phyloP scores from a whole-genome alignment of 2,113 vertebrate genomes.

The Mormyrus iriodes region DNA sequence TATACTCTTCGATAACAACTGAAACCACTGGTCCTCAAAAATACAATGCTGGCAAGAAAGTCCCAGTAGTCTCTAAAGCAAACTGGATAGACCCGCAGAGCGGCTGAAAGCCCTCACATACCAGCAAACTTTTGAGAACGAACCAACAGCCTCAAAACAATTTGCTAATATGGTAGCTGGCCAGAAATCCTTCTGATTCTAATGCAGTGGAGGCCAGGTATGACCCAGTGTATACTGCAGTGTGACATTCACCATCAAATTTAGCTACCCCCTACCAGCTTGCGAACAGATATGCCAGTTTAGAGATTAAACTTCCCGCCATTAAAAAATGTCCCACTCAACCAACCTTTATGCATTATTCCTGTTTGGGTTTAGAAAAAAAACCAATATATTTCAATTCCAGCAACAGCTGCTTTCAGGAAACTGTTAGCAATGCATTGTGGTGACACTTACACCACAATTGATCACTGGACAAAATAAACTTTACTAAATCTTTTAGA shows the following conservation, averaged over 20 bases:
- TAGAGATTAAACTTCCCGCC: background rate
- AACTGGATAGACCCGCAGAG: background rate
- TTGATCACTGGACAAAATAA: background rate
- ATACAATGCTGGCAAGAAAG: background rate
- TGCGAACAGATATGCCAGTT: background rate
- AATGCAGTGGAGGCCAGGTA: background rate
- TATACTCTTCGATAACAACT: background rate
- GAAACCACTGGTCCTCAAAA: background rate
- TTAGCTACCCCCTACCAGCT: background rate
- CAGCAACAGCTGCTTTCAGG: background rate
- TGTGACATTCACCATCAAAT: background rate
- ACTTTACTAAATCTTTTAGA: background rate
- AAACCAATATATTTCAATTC: background rate
- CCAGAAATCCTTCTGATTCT: background rate
- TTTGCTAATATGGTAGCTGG: background rate
- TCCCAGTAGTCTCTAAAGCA: background rate
- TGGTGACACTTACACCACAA: background rate
- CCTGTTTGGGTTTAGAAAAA: background rate
- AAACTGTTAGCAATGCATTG: background rate
- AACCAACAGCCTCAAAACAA: background rate
- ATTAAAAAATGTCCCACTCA: background rate
- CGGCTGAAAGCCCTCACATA: background rate
- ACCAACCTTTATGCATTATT: background rate
- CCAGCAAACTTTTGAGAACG: background rate
- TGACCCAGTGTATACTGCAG: background rate